Evolutionary conservation across 2,888 invertebrate genomes (phyloP).

Genomic region (Petrolisthes manimaculis): DNA sequence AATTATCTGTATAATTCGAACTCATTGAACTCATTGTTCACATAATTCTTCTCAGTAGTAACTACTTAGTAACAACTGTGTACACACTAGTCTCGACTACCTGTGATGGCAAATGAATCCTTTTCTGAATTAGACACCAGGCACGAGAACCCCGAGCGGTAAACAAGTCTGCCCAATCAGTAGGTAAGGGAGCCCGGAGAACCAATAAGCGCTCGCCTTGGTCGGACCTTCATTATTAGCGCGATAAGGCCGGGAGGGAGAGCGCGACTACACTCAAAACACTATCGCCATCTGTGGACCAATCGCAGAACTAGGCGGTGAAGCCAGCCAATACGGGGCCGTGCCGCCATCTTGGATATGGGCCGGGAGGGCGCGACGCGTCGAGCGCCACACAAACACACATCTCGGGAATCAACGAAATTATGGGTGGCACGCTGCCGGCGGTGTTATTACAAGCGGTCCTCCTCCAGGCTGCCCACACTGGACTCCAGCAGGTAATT

Average conservation of each 20-base stretch:
- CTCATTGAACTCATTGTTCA: constrained; percentile 66
- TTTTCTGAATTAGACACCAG: constrained; percentile 66
- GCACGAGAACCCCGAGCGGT: constrained; percentile 65
- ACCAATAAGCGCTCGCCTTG: constrained; percentile 66
- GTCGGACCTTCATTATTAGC: constrained; percentile 66
- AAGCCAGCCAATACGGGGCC: constrained; percentile 66
- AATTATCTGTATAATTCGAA: constrained; percentile 65
- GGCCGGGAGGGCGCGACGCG: constrained; percentile 63
- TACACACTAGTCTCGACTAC: constrained; percentile 66
- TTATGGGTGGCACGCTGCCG: constrained; percentile 65
- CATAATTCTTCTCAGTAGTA: constrained; percentile 65
- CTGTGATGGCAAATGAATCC: constrained; percentile 67
- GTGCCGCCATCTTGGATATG: constrained; percentile 66
- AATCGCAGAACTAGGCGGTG: constrained; percentile 66
- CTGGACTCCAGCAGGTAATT: constrained; percentile 56
- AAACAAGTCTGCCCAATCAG: constrained; percentile 66
- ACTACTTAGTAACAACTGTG: constrained; percentile 66
- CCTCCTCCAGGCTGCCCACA: constrained; percentile 59
- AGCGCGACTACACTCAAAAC: constrained; percentile 66
- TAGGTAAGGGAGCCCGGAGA: constrained; percentile 66
- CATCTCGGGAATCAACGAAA: constrained; percentile 65
- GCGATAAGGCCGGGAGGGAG: constrained; percentile 66
- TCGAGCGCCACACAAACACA: constrained; percentile 64
- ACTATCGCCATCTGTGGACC: constrained; percentile 66
- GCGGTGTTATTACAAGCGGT: constrained; percentile 65